Evolutionary conservation across 23 tunicate genomes (phyloP).

Genomic region (Aplidium turbinatum): DNA sequence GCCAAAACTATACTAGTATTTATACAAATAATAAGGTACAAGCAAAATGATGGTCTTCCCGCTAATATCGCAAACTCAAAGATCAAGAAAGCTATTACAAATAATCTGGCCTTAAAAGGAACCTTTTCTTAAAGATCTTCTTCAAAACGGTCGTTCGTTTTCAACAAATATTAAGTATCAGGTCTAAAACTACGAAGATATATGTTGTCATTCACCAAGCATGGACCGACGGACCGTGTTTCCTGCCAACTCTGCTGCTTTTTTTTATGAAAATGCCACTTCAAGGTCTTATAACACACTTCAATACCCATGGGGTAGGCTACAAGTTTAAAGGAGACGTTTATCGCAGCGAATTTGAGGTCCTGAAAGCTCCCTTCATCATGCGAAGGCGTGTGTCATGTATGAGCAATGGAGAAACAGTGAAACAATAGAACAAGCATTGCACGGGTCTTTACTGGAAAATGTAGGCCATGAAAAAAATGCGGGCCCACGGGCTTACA

Average conservation of each 20-base stretch:
- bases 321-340: conserved; percentile 12
- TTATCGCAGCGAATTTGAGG: conserved; percentile 32
- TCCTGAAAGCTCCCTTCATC: conserved; percentile 16
- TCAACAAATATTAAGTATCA: too few relatives aligned
- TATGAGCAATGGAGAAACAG: conserved; percentile 29
- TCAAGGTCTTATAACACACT: conserved; percentile 8
- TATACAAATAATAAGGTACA: too few relatives aligned
- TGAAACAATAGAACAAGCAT: conserved; percentile 16
- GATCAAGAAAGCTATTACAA: too few relatives aligned
- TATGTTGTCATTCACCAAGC: conserved; percentile 19
- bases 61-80: too few relatives aligned
- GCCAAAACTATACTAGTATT: too few relatives aligned
- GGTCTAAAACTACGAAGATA: conserved; percentile 21
- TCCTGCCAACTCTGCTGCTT: conserved; percentile 29
- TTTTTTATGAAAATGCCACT: conserved; percentile 22
- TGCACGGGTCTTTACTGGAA: conserved; percentile 27
- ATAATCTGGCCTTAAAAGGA: too few relatives aligned
- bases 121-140: too few relatives aligned
- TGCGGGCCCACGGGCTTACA: too few relatives aligned
- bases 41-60: too few relatives aligned
- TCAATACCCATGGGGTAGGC: conserved; percentile 31
- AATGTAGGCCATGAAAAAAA: too few relatives aligned
- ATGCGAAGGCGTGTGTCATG: conserved; percentile 31
- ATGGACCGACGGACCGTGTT: conserved; percentile 35
- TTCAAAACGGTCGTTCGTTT: too few relatives aligned